Evolutionary conservation across 2,797 vertebrate genomes (phyloP).

Genomic region (Sebastes elongatus): DNA sequence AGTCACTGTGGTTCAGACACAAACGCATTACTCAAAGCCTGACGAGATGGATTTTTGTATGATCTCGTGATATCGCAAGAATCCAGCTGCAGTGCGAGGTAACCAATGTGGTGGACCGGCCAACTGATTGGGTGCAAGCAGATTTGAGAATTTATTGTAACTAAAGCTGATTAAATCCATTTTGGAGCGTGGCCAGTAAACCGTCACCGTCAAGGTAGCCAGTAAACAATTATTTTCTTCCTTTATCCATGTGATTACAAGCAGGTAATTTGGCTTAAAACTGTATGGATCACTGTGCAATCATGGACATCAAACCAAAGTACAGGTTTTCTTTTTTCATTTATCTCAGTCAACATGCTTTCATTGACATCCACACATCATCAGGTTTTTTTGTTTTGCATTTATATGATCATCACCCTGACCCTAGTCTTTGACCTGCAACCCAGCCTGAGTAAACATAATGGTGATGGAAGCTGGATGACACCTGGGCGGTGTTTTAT

Average conservation of each 20-base stretch:
- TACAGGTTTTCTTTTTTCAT: background rate
- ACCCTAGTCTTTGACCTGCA: background rate
- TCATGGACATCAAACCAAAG: conserved; percentile 16
- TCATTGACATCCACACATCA: background rate
- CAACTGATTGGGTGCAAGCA: background rate
- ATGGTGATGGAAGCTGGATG: background rate
- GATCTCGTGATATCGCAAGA: no score
- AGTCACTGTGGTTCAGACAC: no score
- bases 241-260: conserved; percentile 34
- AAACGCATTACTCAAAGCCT: no score
- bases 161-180: background rate
- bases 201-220: background rate
- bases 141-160: background rate
- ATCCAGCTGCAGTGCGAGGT: no score
- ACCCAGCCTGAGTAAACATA: background rate
- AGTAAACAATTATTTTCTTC: conserved; percentile 19
- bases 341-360: background rate
- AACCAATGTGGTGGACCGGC: background rate
- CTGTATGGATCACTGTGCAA: background rate
- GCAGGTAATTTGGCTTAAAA: conserved; percentile 2
- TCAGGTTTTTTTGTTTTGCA: no score
- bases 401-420: background rate
- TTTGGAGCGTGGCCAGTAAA: conserved; percentile 19
- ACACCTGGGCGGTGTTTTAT: background rate
- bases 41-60: no score